Conservation (phyloP, 2,797 vertebrate species). For the Cirrhinus mrigala region DNA sequence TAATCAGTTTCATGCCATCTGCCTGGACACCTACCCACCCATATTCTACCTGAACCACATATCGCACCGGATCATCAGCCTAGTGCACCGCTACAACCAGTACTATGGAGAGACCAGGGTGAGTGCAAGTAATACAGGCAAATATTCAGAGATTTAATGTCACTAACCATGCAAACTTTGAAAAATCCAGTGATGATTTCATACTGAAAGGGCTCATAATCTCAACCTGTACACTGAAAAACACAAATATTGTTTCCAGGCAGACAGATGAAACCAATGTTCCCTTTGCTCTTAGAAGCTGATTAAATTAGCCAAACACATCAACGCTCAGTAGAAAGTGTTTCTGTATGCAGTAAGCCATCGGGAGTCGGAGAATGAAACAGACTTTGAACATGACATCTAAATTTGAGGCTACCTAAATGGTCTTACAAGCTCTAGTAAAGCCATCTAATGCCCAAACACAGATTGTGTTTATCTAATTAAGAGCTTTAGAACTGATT, state of each 20-base stretch:
- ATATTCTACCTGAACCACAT: constrained; percentile 92
- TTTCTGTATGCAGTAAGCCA: not conserved
- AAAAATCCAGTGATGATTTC: not conserved
- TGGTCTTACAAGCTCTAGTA: not conserved
- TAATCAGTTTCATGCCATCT: constrained; percentile 97
- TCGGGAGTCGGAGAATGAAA: not conserved
- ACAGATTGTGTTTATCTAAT: not conserved
- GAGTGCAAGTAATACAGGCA: constrained; percentile 43
- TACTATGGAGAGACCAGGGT: constrained; percentile 86
- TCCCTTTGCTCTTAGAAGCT: not conserved
- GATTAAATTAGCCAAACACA: not conserved
- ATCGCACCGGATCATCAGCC: constrained; percentile 83
- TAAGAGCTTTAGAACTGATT: not conserved
- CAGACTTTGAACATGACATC: not conserved
- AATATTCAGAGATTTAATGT: not conserved
- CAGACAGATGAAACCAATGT: not conserved
- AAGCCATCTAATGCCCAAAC: not conserved
- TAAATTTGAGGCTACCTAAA: not conserved
- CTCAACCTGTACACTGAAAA: not conserved
- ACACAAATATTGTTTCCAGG: not conserved
- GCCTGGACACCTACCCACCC: constrained; percentile 96
- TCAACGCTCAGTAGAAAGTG: not conserved
- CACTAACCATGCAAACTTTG: not conserved
- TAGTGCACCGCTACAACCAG: constrained; percentile 89
- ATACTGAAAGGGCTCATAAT: not conserved